These are phyloP conservation scores for Excalfactoria chinensis DNA, from an alignment of 2,113 vertebrate genomes.

Conservation along the genomic window DNA sequence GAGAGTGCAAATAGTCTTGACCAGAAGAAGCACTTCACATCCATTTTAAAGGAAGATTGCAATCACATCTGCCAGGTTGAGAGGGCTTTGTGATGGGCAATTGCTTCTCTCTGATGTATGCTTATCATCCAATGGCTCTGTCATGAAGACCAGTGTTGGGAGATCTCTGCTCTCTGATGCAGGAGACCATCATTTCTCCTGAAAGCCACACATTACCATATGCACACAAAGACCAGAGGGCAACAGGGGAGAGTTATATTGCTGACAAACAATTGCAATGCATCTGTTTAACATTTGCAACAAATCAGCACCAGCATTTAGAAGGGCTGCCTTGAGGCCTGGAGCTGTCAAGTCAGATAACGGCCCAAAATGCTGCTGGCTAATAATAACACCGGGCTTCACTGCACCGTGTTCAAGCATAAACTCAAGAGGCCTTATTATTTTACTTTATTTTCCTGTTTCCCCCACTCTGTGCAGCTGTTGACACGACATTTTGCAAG, in stretches of 20 bases:
- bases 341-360: slow-evolving; percentile 68
- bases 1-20: neutral
- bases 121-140: neutral
- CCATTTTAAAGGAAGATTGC: neutral
- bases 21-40: neutral
- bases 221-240: slow-evolving; percentile 26
- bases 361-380: slow-evolving; percentile 37
- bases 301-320: slow-evolving; percentile 55
- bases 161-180: slow-evolving; percentile 11
- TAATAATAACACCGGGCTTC: slow-evolving; percentile 27
- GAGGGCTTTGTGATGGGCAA: slow-evolving; percentile 10
- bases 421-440: neutral
- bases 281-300: slow-evolving; percentile 62
- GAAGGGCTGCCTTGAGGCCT: slow-evolving; percentile 46
- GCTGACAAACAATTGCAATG: slow-evolving; percentile 66
- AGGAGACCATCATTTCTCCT: slow-evolving; percentile 13
- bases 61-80: neutral
- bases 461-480: neutral
- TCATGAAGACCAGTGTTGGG: neutral
- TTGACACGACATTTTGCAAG: neutral
- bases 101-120: neutral
- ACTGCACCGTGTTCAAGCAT: neutral
- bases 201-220: neutral
- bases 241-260: slow-evolving; percentile 9
- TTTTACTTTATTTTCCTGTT: neutral